Evolutionary conservation across 2,797 vertebrate genomes (phyloP).

Genomic region (Pantherophis vulpinus): DNA sequence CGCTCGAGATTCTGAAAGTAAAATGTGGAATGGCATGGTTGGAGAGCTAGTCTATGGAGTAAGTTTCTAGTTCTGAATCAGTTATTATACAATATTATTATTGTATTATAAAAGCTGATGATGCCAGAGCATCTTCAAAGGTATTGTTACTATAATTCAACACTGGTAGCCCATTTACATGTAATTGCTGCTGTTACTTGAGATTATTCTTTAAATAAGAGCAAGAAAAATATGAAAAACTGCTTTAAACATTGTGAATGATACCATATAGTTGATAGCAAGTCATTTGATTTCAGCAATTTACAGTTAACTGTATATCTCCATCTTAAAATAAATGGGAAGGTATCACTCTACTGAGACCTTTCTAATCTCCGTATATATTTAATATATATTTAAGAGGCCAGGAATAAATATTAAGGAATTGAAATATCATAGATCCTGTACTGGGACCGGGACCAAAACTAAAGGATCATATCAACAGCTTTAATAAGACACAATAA

Average conservation of each 20-base stretch:
- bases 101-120: neutral
- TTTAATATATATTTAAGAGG: too few species aligned
- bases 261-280: neutral
- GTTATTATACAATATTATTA: neutral
- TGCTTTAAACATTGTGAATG: neutral
- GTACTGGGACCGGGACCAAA: too few species aligned
- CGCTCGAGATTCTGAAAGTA: slow-evolving; percentile 89
- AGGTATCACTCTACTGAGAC: too few species aligned
- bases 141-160: neutral
- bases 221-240: slow-evolving; percentile 7
- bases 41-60: slow-evolving; percentile 98
- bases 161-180: neutral
- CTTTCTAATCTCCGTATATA: too few species aligned
- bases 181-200: neutral
- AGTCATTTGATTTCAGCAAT: neutral
- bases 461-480: too few species aligned
- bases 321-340: too few species aligned
- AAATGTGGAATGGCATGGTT: slow-evolving; percentile 99
- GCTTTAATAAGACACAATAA: slow-evolving; percentile 22
- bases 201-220: neutral
- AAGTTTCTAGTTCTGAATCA: slow-evolving; percentile 59
- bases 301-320: neutral
- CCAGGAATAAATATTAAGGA: too few species aligned
- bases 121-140: neutral
- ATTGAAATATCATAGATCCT: too few species aligned